Conservation (phyloP, 2,113 vertebrate genomes). For the Rostratula benghalensis region DNA sequence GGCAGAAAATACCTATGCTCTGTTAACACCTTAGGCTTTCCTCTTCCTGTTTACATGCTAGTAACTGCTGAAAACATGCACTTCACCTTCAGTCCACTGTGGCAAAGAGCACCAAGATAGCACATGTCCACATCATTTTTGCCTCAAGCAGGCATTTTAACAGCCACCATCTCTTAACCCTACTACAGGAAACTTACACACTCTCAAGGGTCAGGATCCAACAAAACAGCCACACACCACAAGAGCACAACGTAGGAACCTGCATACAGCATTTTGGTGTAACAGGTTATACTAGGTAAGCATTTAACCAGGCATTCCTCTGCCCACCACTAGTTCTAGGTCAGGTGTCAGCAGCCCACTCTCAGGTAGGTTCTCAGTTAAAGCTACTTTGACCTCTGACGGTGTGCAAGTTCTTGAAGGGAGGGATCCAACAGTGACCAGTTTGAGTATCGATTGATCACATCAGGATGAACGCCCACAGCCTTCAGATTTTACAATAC, state of each 20-base stretch:
- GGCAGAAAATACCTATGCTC: not conserved
- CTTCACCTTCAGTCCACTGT: not conserved
- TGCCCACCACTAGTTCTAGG: not conserved
- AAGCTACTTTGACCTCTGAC: too few relatives aligned
- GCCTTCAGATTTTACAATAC: not conserved
- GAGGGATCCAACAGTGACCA: not conserved
- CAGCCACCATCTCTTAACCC: not conserved
- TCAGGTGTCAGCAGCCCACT: not conserved
- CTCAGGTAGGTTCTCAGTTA: too few relatives aligned
- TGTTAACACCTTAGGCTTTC: not conserved
- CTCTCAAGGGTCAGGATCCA: not conserved
- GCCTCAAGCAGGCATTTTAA: not conserved
- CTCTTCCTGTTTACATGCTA: not conserved
- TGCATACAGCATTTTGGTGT: not conserved
- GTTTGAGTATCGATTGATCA: not conserved
- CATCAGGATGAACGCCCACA: not conserved
- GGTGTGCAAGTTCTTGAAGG: too few relatives aligned
- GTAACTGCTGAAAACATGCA: too few relatives aligned
- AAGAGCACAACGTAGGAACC: not conserved
- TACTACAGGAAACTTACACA: not conserved
- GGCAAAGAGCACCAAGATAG: not conserved
- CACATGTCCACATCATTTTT: not conserved
- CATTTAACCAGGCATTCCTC: not conserved
- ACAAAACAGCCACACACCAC: not conserved
- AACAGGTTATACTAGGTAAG: not conserved